Evolutionary conservation across 2,888 invertebrate genomes (phyloP), one percentile per base, ranked within the genome.

Genomic region (Nymphalis urticae): DNA sequence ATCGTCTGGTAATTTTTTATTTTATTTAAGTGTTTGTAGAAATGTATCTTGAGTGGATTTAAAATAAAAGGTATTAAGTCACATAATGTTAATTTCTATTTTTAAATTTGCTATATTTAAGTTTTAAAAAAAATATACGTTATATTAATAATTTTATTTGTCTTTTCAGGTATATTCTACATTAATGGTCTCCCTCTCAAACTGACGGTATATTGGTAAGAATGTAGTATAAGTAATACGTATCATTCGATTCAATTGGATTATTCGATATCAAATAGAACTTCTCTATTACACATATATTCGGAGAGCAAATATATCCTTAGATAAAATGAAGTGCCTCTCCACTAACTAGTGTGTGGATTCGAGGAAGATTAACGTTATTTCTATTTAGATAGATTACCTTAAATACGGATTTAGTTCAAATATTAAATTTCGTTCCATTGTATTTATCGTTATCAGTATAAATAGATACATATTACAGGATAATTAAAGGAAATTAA

Each of bases 231-330:
- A 42, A 42, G 42, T 42, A 13, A 42, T 42, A 3, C 4, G 13
- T 42, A 42, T 42, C 0, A 42, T 42, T 42, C 42, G 4, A 42
- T 42, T 42, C 42, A 4, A 13, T 3, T 42, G 13, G 42, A 42
- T 42, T 48, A 47, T 53, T 51, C 47, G 62, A 48, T 62, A 56
- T 59, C 51, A 42, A 53, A 51, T 24, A 50, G 24, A 24, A 54
- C 54, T 48, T 70, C 21, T 66, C 59, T 53, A 60, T 60, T 66
- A 63, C 63, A 50, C 8, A 32, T 48, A 66, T 63, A 70, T 63
- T 59, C 27, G 32, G 17, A 53, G 59, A n/a, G 32, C 48, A 66
- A 66, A 70, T 70, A 54, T 63, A 66, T 58, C 62, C 48, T 47
- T 66, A 48, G 66, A 48, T 63, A 66, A 66, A 66, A 21, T n/a